Evolutionary conservation across 2,113 vertebrate species (phyloP).

Genomic region (Alethe diademata): DNA sequence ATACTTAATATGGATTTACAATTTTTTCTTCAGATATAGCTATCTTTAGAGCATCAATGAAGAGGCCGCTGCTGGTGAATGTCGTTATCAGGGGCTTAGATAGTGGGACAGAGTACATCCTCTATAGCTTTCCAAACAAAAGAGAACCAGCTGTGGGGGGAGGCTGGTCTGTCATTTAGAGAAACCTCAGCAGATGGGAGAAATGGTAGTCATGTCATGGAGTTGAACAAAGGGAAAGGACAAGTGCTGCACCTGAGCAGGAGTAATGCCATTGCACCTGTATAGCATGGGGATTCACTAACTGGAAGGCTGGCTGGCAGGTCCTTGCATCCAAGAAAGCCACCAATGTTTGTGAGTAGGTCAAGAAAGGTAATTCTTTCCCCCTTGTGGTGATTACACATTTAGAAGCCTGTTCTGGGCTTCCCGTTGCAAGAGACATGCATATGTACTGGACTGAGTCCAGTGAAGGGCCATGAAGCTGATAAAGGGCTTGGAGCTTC

Average conservation of each 20-base stretch:
- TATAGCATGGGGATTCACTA: not conserved
- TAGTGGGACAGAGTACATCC: not conserved
- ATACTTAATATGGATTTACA: not conserved
- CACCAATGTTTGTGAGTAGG: not conserved
- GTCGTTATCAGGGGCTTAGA: not conserved
- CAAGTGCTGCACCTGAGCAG: fast-evolving
- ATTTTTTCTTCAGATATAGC: not conserved
- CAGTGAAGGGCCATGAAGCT: not conserved
- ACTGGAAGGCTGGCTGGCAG: not conserved
- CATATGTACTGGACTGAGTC: not conserved
- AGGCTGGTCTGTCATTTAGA: not conserved
- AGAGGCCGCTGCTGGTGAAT: not conserved
- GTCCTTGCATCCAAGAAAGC: not conserved
- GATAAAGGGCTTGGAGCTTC: not conserved
- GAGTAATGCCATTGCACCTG: fast-evolving
- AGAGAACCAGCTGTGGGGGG: not conserved
- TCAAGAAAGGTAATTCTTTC: not conserved
- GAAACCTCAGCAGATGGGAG: not conserved
- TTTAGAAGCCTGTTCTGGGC: not conserved
- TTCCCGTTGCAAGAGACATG: not conserved
- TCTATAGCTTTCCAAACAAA: not conserved
- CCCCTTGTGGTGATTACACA: not conserved
- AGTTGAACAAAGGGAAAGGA: not conserved
- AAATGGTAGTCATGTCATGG: not conserved
- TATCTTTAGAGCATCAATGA: not conserved